Evolutionary conservation across 2,888 invertebrate species (phyloP).

Genomic region (Drosophila tripunctata): DNA sequence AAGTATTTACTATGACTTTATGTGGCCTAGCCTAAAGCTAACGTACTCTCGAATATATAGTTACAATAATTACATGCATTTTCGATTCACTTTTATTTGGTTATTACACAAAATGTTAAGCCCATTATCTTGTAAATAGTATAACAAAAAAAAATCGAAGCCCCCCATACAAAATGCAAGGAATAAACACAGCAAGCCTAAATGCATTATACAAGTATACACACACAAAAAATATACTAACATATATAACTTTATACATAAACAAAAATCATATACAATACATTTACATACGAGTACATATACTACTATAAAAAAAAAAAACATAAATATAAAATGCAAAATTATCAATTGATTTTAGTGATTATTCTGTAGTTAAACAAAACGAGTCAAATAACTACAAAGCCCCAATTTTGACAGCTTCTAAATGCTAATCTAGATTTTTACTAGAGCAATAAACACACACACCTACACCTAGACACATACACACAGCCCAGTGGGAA

Average conservation of each 20-base stretch:
- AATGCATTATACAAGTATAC: constrained; percentile 36
- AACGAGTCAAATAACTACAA: constrained; percentile 27
- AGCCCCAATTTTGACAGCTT: constrained; percentile 60
- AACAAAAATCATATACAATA: constrained; percentile 30
- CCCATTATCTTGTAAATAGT: constrained; percentile 47
- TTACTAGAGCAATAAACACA: constrained; percentile 57
- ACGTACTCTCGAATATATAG: constrained; percentile 14
- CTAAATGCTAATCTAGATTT: constrained; percentile 73
- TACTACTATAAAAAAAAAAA: constrained; percentile 23
- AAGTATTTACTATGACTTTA: constrained; percentile 12
- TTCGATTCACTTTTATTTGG: constrained; percentile 4
- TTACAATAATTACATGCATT: background rate
- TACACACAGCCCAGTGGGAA: no score
- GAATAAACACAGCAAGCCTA: constrained; percentile 19
- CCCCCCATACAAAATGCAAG: constrained; percentile 64
- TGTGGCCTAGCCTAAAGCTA: constrained; percentile 27
- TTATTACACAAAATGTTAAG: constrained; percentile 36
- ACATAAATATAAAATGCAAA: constrained; percentile 55
- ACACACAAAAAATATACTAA: constrained; percentile 30
- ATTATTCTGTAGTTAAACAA: constrained; percentile 58
- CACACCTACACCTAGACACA: constrained; percentile 16
- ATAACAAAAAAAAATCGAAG: constrained; percentile 34
- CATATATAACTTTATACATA: constrained; percentile 27
- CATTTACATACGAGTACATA: constrained; percentile 32
- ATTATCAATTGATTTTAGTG: constrained; percentile 72